phyloP scores from a whole-genome alignment of 2,888 invertebrate genomes.

The Cataglyphis altisquamis region DNA sequence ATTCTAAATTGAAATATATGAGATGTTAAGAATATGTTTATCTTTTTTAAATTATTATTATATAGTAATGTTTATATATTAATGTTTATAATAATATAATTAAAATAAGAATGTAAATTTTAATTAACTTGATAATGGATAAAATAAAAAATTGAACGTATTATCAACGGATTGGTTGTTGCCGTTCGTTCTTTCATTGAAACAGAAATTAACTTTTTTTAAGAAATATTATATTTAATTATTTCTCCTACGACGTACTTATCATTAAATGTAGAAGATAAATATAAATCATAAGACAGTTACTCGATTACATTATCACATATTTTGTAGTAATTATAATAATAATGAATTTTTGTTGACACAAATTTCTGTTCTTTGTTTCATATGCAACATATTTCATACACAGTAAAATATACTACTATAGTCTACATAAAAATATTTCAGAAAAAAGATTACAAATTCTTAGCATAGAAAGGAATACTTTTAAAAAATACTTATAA shows the following conservation, averaged over 20 bases:
- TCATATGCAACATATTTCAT: not conserved
- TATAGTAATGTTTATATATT: not conserved
- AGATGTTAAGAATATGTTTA: not conserved
- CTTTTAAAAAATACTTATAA: no score
- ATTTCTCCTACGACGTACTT: not conserved
- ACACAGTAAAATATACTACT: not conserved
- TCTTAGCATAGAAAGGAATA: not conserved
- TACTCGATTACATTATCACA: not conserved
- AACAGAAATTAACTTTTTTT: not conserved
- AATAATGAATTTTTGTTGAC: not conserved
- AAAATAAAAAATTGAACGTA: not conserved
- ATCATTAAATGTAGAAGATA: not conserved
- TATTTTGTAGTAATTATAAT: not conserved
- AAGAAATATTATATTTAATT: not conserved
- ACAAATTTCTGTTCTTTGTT: not conserved
- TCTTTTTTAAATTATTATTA: not conserved
- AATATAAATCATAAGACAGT: not conserved
- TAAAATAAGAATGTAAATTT: not conserved
- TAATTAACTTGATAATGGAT: not conserved
- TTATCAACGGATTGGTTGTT: not conserved
- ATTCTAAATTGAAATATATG: no score
- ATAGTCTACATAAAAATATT: not conserved
- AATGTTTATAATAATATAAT: not conserved
- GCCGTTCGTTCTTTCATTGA: not conserved
- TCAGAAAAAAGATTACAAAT: not conserved